phyloP scores from a whole-genome alignment of 2,888 invertebrate species.

The Drosophila pegasa region DNA sequence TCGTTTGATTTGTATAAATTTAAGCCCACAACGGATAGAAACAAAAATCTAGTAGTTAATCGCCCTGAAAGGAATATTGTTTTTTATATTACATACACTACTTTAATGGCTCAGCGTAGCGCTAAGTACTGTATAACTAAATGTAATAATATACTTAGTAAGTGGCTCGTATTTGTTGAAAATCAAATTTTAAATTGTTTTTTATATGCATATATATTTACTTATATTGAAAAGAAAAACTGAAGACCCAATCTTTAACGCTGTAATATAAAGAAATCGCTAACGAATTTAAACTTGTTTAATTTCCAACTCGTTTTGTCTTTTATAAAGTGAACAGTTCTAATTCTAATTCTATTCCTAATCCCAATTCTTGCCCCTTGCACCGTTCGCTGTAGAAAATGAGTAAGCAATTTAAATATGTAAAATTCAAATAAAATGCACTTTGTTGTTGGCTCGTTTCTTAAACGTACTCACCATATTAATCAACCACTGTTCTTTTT shows the following conservation, averaged over 20 bases:
- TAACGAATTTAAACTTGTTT: slow-evolving; percentile 71
- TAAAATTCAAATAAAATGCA: slow-evolving; percentile 61
- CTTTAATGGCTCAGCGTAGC: slow-evolving; percentile 62
- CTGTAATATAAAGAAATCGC: slow-evolving; percentile 73
- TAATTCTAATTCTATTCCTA: not conserved
- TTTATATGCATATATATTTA: slow-evolving; percentile 54
- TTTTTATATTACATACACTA: slow-evolving; percentile 64
- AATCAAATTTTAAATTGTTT: slow-evolving; percentile 73
- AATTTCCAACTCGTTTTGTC: slow-evolving; percentile 36
- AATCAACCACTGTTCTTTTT: slow-evolving; percentile 45
- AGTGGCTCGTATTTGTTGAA: slow-evolving; percentile 67
- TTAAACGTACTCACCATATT: slow-evolving; percentile 50
- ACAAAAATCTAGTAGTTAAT: slow-evolving; percentile 59
- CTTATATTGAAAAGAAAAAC: slow-evolving; percentile 25
- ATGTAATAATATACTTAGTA: slow-evolving; percentile 56
- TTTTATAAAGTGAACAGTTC: slow-evolving; percentile 18
- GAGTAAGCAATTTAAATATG: slow-evolving; percentile 49
- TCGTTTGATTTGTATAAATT: slow-evolving; percentile 66
- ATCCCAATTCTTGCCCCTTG: slow-evolving; percentile 35
- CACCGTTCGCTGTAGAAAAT: slow-evolving; percentile 44
- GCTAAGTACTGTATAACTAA: slow-evolving; percentile 48
- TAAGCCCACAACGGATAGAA: slow-evolving; percentile 36
- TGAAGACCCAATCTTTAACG: slow-evolving; percentile 41
- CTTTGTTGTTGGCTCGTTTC: slow-evolving; percentile 67
- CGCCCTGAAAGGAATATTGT: slow-evolving; percentile 61